Evolutionary conservation across 2,113 vertebrate genomes (phyloP), one percentile per base, ranked within the genome.

Genomic region (Myotis lucifugus): DNA sequence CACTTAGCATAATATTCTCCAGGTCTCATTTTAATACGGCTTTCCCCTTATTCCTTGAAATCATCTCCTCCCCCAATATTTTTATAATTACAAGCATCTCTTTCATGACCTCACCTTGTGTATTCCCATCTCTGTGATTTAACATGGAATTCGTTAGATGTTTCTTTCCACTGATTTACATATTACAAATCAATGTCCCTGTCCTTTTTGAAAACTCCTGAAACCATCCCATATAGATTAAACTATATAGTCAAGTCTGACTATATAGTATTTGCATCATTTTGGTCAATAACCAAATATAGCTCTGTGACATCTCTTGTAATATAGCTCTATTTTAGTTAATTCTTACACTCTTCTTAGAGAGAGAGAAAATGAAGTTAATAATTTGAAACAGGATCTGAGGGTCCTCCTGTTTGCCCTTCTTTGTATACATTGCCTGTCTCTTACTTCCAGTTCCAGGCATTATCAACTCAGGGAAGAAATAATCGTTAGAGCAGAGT

Each of bases 301-400:
- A n/a, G 11, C 11, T 90, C 18, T 54, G 29, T 78, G 82, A 66
- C 34, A 86, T 85, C 29, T 59, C 48, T 84, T 85, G 12, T 69
- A 94, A 91, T 42, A 4, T 59, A 93, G 14, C 17, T 46, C 88
- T 82, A 76, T 85, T 93, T 93, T 85, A 56, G 50, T 61, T 88
- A 90, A 69, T 83, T 86, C 8, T 83, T 77, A 96, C 1, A 59
- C 18, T 72, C 18, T 76, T 88, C 37, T 88, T 85, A n/a, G 46
- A 76, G 69, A 74, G 25, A 79, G 32, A 89, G 18, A 84, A 23
- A 56, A 67, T n/a, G 2, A 84, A 59, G 50, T 59, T 25, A 74
- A 72, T n/a, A 74, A 93, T 78, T 84, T 93, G 70, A 78, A 17
- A 66, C 66, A 40, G 23, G 25, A 87, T 9, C 54, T 19, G 27